Evolutionary conservation across 2,113 vertebrate genomes (phyloP), one percentile per base, ranked within the genome.

Genomic region (Raja brachyura): DNA sequence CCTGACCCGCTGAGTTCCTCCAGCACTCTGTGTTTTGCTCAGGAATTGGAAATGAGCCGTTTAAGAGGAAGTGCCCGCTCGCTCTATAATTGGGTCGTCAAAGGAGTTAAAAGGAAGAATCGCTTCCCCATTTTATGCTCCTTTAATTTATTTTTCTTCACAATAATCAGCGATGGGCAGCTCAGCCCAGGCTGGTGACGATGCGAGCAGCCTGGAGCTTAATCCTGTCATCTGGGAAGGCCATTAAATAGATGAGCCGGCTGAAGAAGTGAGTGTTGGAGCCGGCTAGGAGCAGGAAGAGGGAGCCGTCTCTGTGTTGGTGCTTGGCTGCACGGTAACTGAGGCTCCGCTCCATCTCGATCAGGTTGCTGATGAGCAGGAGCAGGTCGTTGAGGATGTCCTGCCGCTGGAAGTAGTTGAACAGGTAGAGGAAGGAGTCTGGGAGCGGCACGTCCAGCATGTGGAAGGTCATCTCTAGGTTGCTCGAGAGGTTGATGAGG

Each of bases 211-310:
- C 90, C 90, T 92, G 90, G 20, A 92, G 31, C 22, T 92, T 92
- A 73, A 92, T 92, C 5, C 90, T 54, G 39, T 92, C 90, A 48
- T 92, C 90, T 13, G 90, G 90, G 16, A 73, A 92, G 13, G 90
- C 90, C 90, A 73, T 92, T 70, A 92, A 70, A 28, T 92, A 92
- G 68, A 92, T 13, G 25, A 92, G 90, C 90, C 90, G 73, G 20
- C 90, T 92, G 8, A 68, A 74, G 13, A 92, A 73, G 66, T 92
- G 90, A 0, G 90, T 73, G 90, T 48, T 54, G 66, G 90, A 25
- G 13, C 90, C 90, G 48, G 73, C 73, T 66, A 92, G 6, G 25
- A 92, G 20, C 33, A 73, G 66, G 54, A 48, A 92, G 7, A 92
- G 13, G 0, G 90, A 92, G 3, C 73, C 39, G n/a, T 73, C 20